Evolutionary conservation across 1,140 invertebrate species (phyloP), one percentile per base, ranked within the genome.

Genomic region (Cylas formicarius): DNA sequence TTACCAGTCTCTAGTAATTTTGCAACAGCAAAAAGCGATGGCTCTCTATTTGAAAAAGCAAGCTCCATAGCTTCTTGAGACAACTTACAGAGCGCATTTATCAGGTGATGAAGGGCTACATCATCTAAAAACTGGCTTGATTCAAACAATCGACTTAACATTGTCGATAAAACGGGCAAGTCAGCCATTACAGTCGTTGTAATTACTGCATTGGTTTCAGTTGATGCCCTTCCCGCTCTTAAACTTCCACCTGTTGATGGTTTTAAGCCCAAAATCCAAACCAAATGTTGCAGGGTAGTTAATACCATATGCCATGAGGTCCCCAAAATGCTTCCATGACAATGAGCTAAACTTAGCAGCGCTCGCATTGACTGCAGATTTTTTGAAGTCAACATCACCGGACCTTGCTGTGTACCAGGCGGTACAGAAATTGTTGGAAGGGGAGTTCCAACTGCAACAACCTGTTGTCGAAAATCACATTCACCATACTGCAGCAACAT

Each of bases 201-300:
- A 55, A 96, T 85, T 44, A 95, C 87, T n/a, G 89, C 86, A 67
- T 90, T 91, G 1, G 84, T 78, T 58, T 90, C 86, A 1, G 83
- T 74, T 49, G 72, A 78, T 40, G 67, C 76, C 63, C 71, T 52
- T 24, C 80, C 79, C 27, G 83, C 83, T 72, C 91, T 93, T 47
- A 96, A 73, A 57, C 88, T 90, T 10, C 91, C 91, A 9, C 90
- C 90, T 1, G 88, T 86, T 0, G 90, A 90, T 2, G 91, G 88
- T 66, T 97, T 97, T 27, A 98, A 65, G n/a, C 92, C 93, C n/a
- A 98, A 70, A 58, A 97, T 97, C 94, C 94, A 98, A 0, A 94
- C 91, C 46, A 98, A 73, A 71, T 97, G 94, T 74, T 96, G 92
- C 14, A 97, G 67, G 3, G 92, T 97, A 11, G 94, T 94, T 7